These are phyloP conservation scores for Gephyroberyx darwinii DNA, from an alignment of 2,797 vertebrate species.

Conservation along the genomic window DNA sequence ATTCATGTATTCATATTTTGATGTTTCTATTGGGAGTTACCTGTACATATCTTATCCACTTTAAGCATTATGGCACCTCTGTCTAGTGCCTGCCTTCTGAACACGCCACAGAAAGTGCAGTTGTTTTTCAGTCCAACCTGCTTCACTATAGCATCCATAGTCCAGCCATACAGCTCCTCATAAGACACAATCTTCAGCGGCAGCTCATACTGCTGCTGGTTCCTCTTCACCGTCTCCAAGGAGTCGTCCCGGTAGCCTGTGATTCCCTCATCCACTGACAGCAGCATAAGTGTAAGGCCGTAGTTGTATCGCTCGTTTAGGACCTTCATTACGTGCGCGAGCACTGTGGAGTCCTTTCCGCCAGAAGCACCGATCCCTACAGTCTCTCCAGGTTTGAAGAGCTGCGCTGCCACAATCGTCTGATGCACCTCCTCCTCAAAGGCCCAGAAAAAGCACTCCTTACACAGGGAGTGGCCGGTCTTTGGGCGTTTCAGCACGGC, in stretches of 20 bases:
- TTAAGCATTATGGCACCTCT: slow-evolving; percentile 86
- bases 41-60: slow-evolving; percentile 90
- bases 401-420: slow-evolving; percentile 79
- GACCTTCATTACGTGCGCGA: slow-evolving; percentile 88
- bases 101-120: slow-evolving; percentile 92
- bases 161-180: slow-evolving; percentile 89
- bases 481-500: slow-evolving; percentile 86
- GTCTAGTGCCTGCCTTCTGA: slow-evolving; percentile 88
- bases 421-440: slow-evolving; percentile 91
- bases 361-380: slow-evolving; percentile 89
- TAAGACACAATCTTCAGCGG: slow-evolving; percentile 89
- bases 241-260: slow-evolving; percentile 89
- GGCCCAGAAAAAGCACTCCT: slow-evolving; percentile 86
- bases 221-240: slow-evolving; percentile 86
- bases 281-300: slow-evolving; percentile 83
- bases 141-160: slow-evolving; percentile 89
- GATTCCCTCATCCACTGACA: slow-evolving; percentile 91
- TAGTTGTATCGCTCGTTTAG: slow-evolving; percentile 84
- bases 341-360: slow-evolving; percentile 91
- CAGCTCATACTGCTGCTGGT: slow-evolving; percentile 86
- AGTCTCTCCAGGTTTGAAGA: slow-evolving; percentile 82
- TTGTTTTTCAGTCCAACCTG: slow-evolving; percentile 88
- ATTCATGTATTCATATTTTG: background rate
- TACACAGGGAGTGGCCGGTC: slow-evolving; percentile 86
- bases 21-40: slow-evolving; percentile 56